Conservation (phyloP, 2,888 invertebrate genomes). For the Siphlonurus alternatus region DNA sequence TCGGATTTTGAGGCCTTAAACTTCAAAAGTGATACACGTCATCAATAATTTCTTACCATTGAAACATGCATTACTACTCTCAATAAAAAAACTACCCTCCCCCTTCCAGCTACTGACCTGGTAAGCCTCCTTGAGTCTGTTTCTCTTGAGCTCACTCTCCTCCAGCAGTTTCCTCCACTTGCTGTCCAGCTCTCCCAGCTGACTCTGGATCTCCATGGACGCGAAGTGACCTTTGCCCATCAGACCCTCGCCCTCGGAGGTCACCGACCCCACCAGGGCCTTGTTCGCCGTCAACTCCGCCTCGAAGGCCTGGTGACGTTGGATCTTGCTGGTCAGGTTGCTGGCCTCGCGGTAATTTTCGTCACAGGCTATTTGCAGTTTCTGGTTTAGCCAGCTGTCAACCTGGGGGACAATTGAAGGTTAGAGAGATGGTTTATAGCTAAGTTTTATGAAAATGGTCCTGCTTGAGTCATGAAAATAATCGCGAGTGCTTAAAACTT, state of each 20-base stretch:
- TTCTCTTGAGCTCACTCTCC: conserved; percentile 65
- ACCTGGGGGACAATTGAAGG: conserved; percentile 28
- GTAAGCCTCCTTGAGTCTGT: conserved; percentile 76
- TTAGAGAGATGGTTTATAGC: too few species aligned
- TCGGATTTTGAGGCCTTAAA: too few species aligned
- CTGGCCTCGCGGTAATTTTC: conserved; percentile 88
- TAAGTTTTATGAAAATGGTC: too few species aligned
- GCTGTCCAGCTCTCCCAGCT: conserved; percentile 66
- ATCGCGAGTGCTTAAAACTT: too few species aligned
- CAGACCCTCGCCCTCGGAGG: conserved; percentile 57
- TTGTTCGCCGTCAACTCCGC: conserved; percentile 85
- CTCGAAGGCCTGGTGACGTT: conserved; percentile 91
- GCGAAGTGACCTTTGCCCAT: conserved; percentile 75
- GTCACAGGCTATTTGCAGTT: conserved; percentile 82
- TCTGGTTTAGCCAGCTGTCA: conserved; percentile 83
- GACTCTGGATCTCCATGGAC: conserved; percentile 61
- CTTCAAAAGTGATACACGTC: too few species aligned
- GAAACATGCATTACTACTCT: too few species aligned
- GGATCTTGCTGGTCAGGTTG: conserved; percentile 94
- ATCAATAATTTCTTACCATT: too few species aligned
- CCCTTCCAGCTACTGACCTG: too few species aligned
- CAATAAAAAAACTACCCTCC: too few species aligned
- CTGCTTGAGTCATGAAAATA: too few species aligned
- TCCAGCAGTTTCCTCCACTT: conserved; percentile 77
- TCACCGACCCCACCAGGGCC: conserved; percentile 65